Base-by-base conservation (phyloP, 2,888 invertebrate genomes). In the Julus scanicus region DNA sequence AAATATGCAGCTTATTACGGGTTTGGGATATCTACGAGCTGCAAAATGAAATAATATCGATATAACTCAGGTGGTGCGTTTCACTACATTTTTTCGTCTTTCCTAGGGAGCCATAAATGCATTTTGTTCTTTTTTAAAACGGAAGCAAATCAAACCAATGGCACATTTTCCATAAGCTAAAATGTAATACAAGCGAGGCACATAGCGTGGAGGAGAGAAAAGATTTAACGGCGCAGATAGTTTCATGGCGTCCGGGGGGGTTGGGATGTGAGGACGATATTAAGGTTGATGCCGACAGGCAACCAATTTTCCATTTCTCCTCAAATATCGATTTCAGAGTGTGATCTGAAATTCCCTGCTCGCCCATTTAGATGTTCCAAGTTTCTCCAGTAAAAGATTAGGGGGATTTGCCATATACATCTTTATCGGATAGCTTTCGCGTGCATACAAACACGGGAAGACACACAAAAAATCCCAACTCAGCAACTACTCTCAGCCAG, bases 91-190 rank as follows among this genome's bases (percentile, higher is more conserved):
- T 57, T n/a, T 17, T 57, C n/a, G 57, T 15, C 57, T 57, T 57
- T 57, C 57, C 57, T 15, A n/a, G 17, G 57, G 57, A 57, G 57
- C 57, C 57, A 57, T 57, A 57, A 57, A 57, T 57, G 57, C 57
- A 57, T 57, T 57, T 57, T 57, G 57, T 57, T 57, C 57, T 57
- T 57, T 44, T 57, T 57, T 57, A 57, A 57, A 57, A 57, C 57
- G 57, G 57, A 57, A 84, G 84, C 84, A 84, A 84, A 84, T 84
- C 84, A 84, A 84, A 84, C 39, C 15, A 40, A 84, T 84, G 84
- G 40, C 40, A 84, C 84, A 84, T 84, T 40, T 84, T 84, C 84
- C 84, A 84, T 84, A 84, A 84, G 84, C 84, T 84, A 84, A 84
- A 84, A 84, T 84, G 84, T 37, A 40, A 84, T 84, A 84, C 84